These are phyloP conservation scores for Coenonympha glycerion DNA, from an alignment of 2,888 invertebrate species.

Conservation along the genomic window DNA sequence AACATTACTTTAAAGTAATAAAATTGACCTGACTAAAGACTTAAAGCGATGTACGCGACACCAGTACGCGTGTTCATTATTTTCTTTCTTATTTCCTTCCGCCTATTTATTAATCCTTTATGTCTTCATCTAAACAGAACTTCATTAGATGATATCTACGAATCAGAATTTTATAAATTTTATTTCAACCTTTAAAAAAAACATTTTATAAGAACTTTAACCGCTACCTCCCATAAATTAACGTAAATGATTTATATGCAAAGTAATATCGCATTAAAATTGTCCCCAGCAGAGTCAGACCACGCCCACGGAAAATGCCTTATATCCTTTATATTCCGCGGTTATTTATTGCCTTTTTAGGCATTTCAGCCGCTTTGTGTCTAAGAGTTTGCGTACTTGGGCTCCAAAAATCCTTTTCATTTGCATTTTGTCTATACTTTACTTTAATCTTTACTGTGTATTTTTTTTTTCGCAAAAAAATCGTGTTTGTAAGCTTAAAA, in stretches of 20 bases:
- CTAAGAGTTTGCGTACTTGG: conserved; percentile 18
- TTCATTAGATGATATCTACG: too few species aligned
- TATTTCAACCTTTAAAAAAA: not conserved
- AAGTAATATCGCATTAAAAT: conserved; percentile 43
- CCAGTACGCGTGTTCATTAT: too few species aligned
- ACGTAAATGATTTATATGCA: conserved; percentile 34
- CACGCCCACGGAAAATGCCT: conserved; percentile 37
- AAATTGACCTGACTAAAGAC: too few species aligned
- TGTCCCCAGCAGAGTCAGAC: conserved; percentile 38
- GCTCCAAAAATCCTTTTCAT: conserved; percentile 7
- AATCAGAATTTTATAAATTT: too few species aligned
- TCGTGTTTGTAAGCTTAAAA: too few species aligned
- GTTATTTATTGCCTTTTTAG: conserved; percentile 32
- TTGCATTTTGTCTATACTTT: not conserved
- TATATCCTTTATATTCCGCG: conserved; percentile 31
- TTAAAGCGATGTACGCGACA: too few species aligned
- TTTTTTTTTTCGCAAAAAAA: not conserved
- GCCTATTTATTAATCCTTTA: too few species aligned
- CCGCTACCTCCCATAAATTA: conserved; percentile 25
- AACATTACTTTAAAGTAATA: too few species aligned
- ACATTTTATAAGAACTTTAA: not conserved
- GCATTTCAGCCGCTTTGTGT: conserved; percentile 23
- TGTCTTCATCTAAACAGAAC: too few species aligned
- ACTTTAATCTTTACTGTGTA: not conserved
- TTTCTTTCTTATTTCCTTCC: too few species aligned